phyloP scores from a whole-genome alignment of 2,888 invertebrate species.

The Silvanus unidentatus region DNA sequence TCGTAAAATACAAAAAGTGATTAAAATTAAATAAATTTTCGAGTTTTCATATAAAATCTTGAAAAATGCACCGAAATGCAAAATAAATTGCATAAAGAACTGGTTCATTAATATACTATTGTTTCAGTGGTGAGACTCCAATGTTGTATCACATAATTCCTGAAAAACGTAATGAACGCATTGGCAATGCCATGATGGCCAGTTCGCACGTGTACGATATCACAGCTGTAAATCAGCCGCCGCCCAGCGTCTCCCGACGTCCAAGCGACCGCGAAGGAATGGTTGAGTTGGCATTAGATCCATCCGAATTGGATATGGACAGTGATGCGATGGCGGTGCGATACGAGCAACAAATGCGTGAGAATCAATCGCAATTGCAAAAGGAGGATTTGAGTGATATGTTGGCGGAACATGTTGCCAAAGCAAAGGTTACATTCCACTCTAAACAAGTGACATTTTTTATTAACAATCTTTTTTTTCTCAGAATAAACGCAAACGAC shows the following conservation, averaged over 20 bases:
- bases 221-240: slow-evolving; percentile 55
- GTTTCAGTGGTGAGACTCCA: slow-evolving; percentile 77
- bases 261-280: slow-evolving; percentile 49
- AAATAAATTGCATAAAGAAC: no score
- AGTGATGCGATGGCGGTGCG: slow-evolving; percentile 92
- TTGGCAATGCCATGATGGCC: slow-evolving; percentile 94
- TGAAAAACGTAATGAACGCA: slow-evolving; percentile 85
- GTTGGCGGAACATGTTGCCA: slow-evolving; percentile 96
- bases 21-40: no score
- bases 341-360: slow-evolving; percentile 93
- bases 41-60: no score
- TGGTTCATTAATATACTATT: neutral
- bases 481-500: slow-evolving; percentile 87
- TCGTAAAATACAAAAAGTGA: no score
- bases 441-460: slow-evolving; percentile 1
- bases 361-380: slow-evolving; percentile 81
- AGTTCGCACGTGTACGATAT: slow-evolving; percentile 98
- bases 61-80: no score
- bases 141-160: slow-evolving; percentile 92
- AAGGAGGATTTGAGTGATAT: slow-evolving; percentile 97
- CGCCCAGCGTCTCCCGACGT: slow-evolving; percentile 23
- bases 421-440: slow-evolving; percentile 90
- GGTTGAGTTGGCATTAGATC: slow-evolving; percentile 94
- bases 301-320: slow-evolving; percentile 93
- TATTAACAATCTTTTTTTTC: slow-evolving; percentile 38